Evolutionary conservation across 92 coral and sea anemone genomes (phyloP), one percentile per base, ranked within the genome.

Genomic region (Actinostola sp.): DNA sequence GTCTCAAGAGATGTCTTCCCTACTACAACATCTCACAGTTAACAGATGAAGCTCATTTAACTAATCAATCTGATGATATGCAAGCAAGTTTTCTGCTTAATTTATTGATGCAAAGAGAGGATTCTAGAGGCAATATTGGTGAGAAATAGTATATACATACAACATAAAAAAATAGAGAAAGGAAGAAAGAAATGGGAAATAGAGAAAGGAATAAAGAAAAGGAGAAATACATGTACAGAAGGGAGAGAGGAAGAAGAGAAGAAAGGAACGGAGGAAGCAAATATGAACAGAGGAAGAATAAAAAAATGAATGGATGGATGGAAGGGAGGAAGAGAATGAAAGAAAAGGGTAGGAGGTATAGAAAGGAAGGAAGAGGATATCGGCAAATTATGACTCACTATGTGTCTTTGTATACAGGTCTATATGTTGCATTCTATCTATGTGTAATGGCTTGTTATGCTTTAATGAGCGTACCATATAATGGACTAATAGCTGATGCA

Each of bases 401-500:
- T 17, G 7, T 9, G 0, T 5, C 19, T 41, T 0, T 64, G 44
- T 35, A 16, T 55, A 12, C 17, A 90, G 96, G 96, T 67, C 84
- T 94, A 23, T 94, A 94, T 61, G 76, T 91, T 35, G 91, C 96
- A 20, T 94, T 94, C 51, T 94, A 94, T 60, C 85, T 92, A 21
- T 91, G 96, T 87, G 98, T 94, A 12, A 94, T 94, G 98, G 98
- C 97, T 11, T 88, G 98, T 41, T 94, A 94, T 72, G 89, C 98
- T n/a, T 53, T 94, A 48, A 92, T 94, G 88, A 94, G 96, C 57
- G 98, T 94, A 17, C 98, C 98, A 26, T 94, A 94, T 54, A 94
- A 94, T 78, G 98, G 98, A 48, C 84, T 94, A 25, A 94, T 94
- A 17, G 98, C 98, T 24, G 97, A 94, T 63, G 77, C 79, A n/a